Conservation (phyloP, 2,888 invertebrate genomes). For the Ichneumoninae sp. region DNA sequence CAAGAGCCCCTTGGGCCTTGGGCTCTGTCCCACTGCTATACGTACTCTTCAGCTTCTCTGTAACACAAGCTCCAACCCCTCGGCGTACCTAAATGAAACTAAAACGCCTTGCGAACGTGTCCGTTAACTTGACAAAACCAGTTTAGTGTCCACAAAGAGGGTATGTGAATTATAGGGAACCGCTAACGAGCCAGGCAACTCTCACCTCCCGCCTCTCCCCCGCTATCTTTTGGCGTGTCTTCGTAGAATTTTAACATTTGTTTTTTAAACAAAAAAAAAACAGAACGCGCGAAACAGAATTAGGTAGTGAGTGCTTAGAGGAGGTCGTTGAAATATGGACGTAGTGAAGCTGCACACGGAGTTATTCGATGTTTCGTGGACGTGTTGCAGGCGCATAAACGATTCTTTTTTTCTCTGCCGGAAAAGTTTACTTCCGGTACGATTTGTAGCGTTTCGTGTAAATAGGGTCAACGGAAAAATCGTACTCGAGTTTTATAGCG, state of each 20-base stretch:
- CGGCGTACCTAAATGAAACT: constrained; percentile 66
- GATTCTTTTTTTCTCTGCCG: background rate
- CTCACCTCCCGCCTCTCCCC: background rate
- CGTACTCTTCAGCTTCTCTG: constrained; percentile 49
- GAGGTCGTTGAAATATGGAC: background rate
- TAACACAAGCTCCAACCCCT: constrained; percentile 48
- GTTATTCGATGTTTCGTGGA: background rate
- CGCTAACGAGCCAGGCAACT: constrained; percentile 26
- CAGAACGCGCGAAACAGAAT: background rate
- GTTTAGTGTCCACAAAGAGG: constrained; percentile 58
- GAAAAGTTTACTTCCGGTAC: background rate
- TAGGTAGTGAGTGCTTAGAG: background rate
- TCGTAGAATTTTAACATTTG: background rate
- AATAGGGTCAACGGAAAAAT: background rate
- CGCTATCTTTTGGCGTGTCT: background rate
- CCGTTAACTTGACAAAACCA: constrained; percentile 65
- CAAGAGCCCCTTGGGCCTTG: constrained; percentile 47
- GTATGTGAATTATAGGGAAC: constrained; percentile 47
- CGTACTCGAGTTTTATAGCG: background rate
- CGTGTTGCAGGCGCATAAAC: background rate
- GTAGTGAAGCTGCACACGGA: background rate
- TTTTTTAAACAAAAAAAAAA: background rate
- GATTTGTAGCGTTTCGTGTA: background rate
- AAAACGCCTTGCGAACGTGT: constrained; percentile 65
- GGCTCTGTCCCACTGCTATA: constrained; percentile 54